Conservation (phyloP, 2,113 vertebrate genomes). For the Channa maculata region DNA sequence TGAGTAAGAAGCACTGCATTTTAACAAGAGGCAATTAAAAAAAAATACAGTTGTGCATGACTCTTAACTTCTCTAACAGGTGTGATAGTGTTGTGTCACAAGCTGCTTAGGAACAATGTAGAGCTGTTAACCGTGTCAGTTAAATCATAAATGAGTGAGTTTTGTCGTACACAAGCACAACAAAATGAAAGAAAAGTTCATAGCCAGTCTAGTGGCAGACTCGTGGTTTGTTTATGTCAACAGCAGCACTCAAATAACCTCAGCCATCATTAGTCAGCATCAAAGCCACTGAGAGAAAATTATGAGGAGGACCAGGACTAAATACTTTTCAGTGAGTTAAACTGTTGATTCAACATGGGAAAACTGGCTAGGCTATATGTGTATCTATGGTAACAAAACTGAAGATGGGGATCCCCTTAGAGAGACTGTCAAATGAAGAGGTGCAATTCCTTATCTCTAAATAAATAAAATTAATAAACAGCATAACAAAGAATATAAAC, state of each 20-base stretch:
- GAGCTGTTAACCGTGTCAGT: conserved; percentile 36
- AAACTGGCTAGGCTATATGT: conserved; percentile 11
- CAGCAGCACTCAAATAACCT: conserved; percentile 52
- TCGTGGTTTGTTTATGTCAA: conserved; percentile 18
- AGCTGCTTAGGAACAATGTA: conserved; percentile 25
- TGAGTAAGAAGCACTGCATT: conserved; percentile 61
- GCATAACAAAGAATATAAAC: conserved; percentile 67
- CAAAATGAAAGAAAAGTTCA: conserved; percentile 75
- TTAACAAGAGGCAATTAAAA: conserved; percentile 54
- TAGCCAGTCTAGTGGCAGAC: conserved; percentile 25
- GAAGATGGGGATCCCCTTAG: conserved; percentile 17
- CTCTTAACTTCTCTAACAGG: conserved; percentile 35
- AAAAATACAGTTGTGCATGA: conserved; percentile 32
- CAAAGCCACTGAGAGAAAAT: conserved; percentile 28
- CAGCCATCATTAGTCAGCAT: conserved; percentile 37
- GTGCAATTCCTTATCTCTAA: conserved; percentile 51
- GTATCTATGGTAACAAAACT: conserved; percentile 16
- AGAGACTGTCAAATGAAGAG: conserved; percentile 32
- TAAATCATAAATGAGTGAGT: conserved; percentile 46
- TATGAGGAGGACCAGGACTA: not conserved
- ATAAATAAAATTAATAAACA: conserved; percentile 77
- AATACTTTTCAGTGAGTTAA: conserved; percentile 31
- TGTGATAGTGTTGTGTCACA: conserved; percentile 38
- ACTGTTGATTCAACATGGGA: not conserved
- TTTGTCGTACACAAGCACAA: conserved; percentile 72